Evolutionary conservation across 35 echinoderm and acorn worm genomes (phyloP).

Genomic region (Apostichopus parvimensis): DNA sequence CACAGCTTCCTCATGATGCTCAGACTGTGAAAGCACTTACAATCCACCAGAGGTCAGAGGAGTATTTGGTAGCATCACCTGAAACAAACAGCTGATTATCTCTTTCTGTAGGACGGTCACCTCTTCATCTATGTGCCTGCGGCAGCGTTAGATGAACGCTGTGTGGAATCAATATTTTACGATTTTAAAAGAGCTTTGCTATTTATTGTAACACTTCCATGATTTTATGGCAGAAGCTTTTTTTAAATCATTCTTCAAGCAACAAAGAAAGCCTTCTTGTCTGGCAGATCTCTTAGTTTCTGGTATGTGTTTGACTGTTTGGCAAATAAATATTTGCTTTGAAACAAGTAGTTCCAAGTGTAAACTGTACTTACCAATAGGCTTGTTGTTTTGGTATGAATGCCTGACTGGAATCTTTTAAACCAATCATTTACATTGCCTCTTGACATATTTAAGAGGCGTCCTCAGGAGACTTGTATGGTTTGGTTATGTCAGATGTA

Average conservation of each 20-base stretch:
- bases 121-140: conserved; percentile 42
- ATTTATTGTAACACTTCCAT: conserved; percentile 44
- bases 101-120: background rate
- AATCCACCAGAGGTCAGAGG: conserved; percentile 78
- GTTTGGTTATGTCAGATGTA: conserved; percentile 2
- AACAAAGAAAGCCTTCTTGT: background rate
- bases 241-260: background rate
- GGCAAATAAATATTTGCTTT: background rate
- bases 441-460: background rate
- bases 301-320: background rate
- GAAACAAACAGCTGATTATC: conserved; percentile 82
- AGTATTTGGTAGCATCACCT: conserved; percentile 74
- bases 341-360: background rate
- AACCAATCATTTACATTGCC: background rate
- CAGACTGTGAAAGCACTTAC: conserved; percentile 64
- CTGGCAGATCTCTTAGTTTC: background rate
- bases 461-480: background rate
- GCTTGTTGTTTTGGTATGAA: background rate
- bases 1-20: conserved; percentile 91
- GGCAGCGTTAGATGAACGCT: background rate
- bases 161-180: conserved; percentile 17
- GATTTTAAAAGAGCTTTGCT: conserved; percentile 49
- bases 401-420: background rate
- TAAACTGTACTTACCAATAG: background rate
- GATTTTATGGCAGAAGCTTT: conserved; percentile 51